Base-by-base conservation (phyloP, 35 echinoderm and acorn worm species). In the Heliocidaris tuberculata region DNA sequence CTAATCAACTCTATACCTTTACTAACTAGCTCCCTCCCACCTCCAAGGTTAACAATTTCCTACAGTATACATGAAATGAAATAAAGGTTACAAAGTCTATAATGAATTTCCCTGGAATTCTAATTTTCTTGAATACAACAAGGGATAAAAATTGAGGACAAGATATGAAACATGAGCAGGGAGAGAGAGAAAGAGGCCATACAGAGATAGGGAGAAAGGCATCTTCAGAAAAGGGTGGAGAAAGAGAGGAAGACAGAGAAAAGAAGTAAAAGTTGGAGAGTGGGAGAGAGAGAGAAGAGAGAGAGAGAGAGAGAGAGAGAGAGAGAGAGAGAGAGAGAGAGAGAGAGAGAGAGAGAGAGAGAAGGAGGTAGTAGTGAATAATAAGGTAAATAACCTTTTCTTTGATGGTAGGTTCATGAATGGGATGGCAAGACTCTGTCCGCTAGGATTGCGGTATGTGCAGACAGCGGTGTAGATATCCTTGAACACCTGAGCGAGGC, bases 401-500 rank as follows among this genome's bases (percentile, higher is more conserved):
- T 96, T 97, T 24, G 97, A 96, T 10, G 98, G 98, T 88, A 97
- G 86, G 71, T 99, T 99, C 96, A 99, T 97, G 88, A 99, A 97
- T 92, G 98, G 98, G 49, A 97, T 99, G 59, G 98, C 98, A 47
- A 99, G 93, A 86, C 96, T 96, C 85, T 97, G 98, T 35, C 98
- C 98, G 85, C 95, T 95, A 35, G 86, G 47, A 85, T 99, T 95
- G 50, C 95, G 94, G 90, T 95, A 97, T 9, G 95, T 96, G 91
- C 98, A 99, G 78, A 99, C 98, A 4, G 92, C 97, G 2, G 96
- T 99, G 92, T 97, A 99, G 85, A 99, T 97, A 48, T 97, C 98
- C 59, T 99, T 97, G 94, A 99, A 99, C 24, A 99, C 98, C 94
- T 99, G 98, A 31, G 98, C 98, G 56, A 99, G 96, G 56, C 96